Base-by-base conservation (phyloP, 2,113 vertebrate species). In the Carollia perspicillata region DNA sequence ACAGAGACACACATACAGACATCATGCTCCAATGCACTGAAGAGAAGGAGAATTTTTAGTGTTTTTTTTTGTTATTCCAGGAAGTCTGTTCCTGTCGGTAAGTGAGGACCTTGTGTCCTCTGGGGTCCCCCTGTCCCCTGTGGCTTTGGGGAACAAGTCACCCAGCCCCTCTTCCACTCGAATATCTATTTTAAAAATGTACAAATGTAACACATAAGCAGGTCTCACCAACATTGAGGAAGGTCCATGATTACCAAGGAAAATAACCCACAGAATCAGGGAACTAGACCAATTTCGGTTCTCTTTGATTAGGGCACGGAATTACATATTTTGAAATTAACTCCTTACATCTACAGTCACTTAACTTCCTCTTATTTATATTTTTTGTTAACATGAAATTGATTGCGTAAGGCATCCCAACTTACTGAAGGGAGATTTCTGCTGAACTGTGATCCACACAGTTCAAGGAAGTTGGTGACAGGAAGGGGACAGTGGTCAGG, bases 271-370 rank as follows among this genome's bases (percentile, higher is more conserved):
- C 96, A 96, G 53, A 96, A 97, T 98, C 90, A 74, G 51, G 96
- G 97, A 97, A 97, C 96, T 96, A 51, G 92, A 80, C 12, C 37
- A 86, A 94, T 97, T 97, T 97, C 97, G 78, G 95, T 97, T 97
- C 96, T 97, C 96, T 97, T 89, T 97, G 97, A 97, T 97, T 22
- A 44, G 17, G 77, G 78, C 91, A 79, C 49, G 1, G 66, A 78
- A 80, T 92, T 95, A 91, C 97, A n/a, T 88, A 30, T 96, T 97
- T 89, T 97, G 95, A 96, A 93, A 93, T 95, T 84, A 95, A 92
- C 78, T 88, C 77, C 53, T 92, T 80, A 11, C 9, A 55, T 65
- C 30, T 65, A 11, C 30, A 28, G 55, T 16, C 6, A 12, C 77
- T n/a, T 84, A 33, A 96, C 96, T 97, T 97, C 97, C 96, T 44